Base-by-base conservation (phyloP, 2,797 vertebrate species). In the Sebastes kiyomatsui region DNA sequence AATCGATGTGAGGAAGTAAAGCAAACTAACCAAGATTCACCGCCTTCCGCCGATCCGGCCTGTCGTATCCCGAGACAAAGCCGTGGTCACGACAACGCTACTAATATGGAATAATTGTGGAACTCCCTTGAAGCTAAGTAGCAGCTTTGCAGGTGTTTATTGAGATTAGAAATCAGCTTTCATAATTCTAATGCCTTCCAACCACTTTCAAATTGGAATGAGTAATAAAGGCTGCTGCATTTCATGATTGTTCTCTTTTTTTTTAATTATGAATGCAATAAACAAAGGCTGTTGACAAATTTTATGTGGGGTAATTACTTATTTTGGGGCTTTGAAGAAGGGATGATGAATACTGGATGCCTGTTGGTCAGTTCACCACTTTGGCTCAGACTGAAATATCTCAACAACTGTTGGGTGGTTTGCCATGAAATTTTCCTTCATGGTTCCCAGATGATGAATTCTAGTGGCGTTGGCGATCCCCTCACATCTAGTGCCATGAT, bases 61-160 rank as follows among this genome's bases (percentile, higher is more conserved):
- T 22, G 77, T 88, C 79, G 56, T 58, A 84, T 82, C 66, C 13
- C 4, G 66, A 88, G 79, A 83, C 66, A 75, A 82, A 84, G 69
- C 67, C 66, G 20, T 10, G 61, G 82, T 83, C 87, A 88, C 66
- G 54, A 83, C 70, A 67, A 38, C 72, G 62, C 30, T 22, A 25
- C 66, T 91, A 82, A 92, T 90, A 79, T 72, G 68, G 58, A 79
- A 88, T 84, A 72, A 89, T 72, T 79, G 72, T 72, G 14, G 13
- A 87, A 72, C 32, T 87, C 73, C 84, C 91, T 90, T 80, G 65
- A 82, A 94, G 90, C 87, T 69, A 83, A 80, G 72, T 58, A 75
- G 61, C 75, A 75, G 77, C 66, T 91, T 91, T 88, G 81, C 91
- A 93, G 90, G 90, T 90, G 85, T 90, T 92, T 88, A 88, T 79